phyloP scores from a whole-genome alignment of 23 tunicate species.

The Phallusia fumigata region DNA sequence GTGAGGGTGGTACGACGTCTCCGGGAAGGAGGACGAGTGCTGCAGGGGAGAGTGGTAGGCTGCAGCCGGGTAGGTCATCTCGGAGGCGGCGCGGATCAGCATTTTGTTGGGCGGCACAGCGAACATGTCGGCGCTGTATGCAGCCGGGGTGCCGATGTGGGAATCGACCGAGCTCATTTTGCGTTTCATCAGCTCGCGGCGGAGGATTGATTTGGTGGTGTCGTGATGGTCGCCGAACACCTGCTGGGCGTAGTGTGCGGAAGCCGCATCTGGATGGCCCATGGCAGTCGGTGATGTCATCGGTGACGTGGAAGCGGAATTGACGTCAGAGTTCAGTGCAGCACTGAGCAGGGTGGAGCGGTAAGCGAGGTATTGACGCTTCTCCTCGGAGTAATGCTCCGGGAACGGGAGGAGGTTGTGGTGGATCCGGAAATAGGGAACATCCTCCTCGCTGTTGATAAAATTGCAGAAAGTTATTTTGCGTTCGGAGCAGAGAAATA shows the following conservation, averaged over 20 bases:
- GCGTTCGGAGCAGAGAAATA: background rate
- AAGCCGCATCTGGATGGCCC: conserved; percentile 50
- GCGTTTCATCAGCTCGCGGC: conserved; percentile 82
- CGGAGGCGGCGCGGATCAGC: conserved; percentile 73
- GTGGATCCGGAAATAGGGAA: conserved; percentile 90
- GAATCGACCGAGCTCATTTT: conserved; percentile 71
- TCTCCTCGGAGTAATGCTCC: conserved; percentile 82
- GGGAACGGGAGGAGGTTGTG: conserved; percentile 97
- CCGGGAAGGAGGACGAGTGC: conserved; percentile 62
- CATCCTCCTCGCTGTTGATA: conserved; percentile 79
- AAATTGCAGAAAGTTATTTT: background rate
- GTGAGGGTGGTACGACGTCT: conserved; percentile 56
- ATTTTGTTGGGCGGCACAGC: conserved; percentile 72
- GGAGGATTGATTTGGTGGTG: conserved; percentile 76
- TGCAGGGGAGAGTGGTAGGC: conserved; percentile 79
- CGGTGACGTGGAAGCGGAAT: conserved; percentile 55
- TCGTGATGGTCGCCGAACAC: conserved; percentile 48
- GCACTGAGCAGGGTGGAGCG: conserved; percentile 79
- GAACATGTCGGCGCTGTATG: conserved; percentile 64
- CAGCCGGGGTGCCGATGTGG: conserved; percentile 34
- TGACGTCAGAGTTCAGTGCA: conserved; percentile 77
- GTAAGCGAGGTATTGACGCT: conserved; percentile 88
- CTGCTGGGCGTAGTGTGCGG: conserved; percentile 28
- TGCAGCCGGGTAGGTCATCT: conserved; percentile 62
- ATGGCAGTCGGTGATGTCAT: conserved; percentile 76